phyloP scores from a whole-genome alignment of 2,888 invertebrate genomes.

The Psylliodes chrysocephalus region DNA sequence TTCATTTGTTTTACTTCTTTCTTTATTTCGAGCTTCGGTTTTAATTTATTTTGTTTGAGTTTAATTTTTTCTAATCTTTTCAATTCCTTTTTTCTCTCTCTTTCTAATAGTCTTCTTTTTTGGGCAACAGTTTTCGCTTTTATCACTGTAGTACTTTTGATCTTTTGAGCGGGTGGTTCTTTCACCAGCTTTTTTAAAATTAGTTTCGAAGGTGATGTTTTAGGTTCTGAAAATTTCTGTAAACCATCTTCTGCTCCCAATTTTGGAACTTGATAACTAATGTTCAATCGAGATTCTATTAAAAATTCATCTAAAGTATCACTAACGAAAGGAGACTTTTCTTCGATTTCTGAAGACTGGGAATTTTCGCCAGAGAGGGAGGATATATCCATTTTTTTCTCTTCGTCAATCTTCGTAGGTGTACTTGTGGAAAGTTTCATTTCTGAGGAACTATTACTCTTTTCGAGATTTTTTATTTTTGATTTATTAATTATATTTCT shows the following conservation, averaged over 20 bases:
- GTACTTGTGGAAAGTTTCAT: not conserved
- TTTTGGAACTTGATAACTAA: slow-evolving; percentile 62
- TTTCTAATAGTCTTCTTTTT: slow-evolving; percentile 64
- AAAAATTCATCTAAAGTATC: slow-evolving; percentile 66
- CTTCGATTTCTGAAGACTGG: slow-evolving; percentile 32
- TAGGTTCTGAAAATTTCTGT: slow-evolving; percentile 48
- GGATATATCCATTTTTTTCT: slow-evolving; percentile 10
- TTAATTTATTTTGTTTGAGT: slow-evolving; percentile 12
- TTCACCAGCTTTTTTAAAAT: slow-evolving; percentile 35
- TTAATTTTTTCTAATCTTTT: slow-evolving; percentile 35
- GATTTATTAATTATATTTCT: slow-evolving; percentile 47
- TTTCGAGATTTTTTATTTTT: slow-evolving; percentile 13
- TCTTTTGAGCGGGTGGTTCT: slow-evolving; percentile 28
- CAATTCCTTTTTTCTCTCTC: slow-evolving; percentile 36
- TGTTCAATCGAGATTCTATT: slow-evolving; percentile 63
- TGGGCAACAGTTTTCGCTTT: slow-evolving; percentile 68
- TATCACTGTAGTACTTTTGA: slow-evolving; percentile 37
- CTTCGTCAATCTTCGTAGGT: not conserved
- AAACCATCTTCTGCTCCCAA: slow-evolving; percentile 57
- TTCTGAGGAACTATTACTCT: not conserved
- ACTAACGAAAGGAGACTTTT: slow-evolving; percentile 64
- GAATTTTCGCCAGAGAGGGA: slow-evolving; percentile 33
- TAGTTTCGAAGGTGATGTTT: slow-evolving; percentile 12
- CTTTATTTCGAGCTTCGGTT: slow-evolving; percentile 2
- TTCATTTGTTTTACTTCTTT: not conserved